Evolutionary conservation across 2,113 vertebrate genomes (phyloP), one percentile per base, ranked within the genome.

Genomic region (Chamaetylas fuelleborni): DNA sequence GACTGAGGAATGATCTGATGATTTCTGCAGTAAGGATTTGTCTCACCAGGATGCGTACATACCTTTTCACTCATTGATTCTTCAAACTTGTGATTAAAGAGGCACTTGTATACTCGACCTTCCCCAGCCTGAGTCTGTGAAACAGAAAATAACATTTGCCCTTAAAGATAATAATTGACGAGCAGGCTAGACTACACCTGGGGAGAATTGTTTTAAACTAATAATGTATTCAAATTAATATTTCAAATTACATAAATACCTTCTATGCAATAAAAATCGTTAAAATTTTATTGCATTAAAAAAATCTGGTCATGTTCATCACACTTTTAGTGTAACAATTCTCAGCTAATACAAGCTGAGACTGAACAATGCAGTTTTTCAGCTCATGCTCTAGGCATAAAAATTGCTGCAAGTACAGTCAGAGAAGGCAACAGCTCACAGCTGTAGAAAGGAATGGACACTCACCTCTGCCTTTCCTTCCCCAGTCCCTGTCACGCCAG

Each of bases 71-170:
- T 99, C 99, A 99, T 99, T 48, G 98, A 98, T 81, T 99, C 99
- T 96, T 99, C 99, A 98, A 99, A 99, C 97, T 99, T 99, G 97
- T 99, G 99, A 93, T 99, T 99, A 95, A 99, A 99, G 86, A 99
- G 98, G 98, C 99, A 99, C 95, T 99, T 99, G 97, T 99, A 99
- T 36, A 99, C 99, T 94, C 99, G 96, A 31, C 99, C 99, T 97
- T 99, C 99, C 72, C 99, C 99, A 80, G 99, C 99, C 88, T 98
- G 98, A 69, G 98, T 98, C 99, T 99, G 94, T 66, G 95, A 95
- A 92, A 95, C 22, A 93, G 79, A 97, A 96, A 95, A 28, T 40
- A n/a, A 91, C 51, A 80, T 58, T 73, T 62, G 34, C 57, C 26
- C 14, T 88, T 90, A 64, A 64, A 82, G 38, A 31, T 19, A 73